Conservation (phyloP, 2,113 vertebrate species). For the Petaurus breviceps region DNA sequence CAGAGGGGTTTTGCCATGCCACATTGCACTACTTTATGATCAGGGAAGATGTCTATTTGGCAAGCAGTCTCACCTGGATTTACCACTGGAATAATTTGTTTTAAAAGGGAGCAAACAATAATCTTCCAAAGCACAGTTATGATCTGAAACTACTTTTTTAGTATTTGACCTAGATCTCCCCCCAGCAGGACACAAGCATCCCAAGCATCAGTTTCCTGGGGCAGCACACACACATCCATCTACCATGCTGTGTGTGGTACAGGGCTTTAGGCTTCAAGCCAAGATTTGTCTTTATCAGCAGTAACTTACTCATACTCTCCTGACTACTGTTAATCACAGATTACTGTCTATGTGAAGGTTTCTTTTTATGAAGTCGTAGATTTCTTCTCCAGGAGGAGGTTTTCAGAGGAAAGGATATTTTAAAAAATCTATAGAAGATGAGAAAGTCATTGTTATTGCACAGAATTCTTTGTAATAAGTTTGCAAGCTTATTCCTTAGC, state of each 20-base stretch:
- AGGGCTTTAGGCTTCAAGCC: background rate
- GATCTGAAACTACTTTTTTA: slow-evolving; percentile 48
- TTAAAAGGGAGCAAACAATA: background rate
- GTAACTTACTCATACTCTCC: background rate
- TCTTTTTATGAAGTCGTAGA: background rate
- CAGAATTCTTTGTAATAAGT: background rate
- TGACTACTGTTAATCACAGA: slow-evolving; percentile 10
- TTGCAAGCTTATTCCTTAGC: background rate
- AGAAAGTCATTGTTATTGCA: slow-evolving; percentile 21
- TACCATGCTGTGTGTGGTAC: slow-evolving; percentile 39
- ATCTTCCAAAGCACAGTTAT: slow-evolving; percentile 50
- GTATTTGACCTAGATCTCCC: slow-evolving; percentile 43
- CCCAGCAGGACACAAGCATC: slow-evolving; percentile 50
- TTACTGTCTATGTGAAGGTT: slow-evolving; percentile 4
- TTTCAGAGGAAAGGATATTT: slow-evolving; percentile 16
- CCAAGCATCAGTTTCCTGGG: slow-evolving; percentile 44
- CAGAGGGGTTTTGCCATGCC: background rate
- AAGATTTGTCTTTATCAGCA: slow-evolving; percentile 21
- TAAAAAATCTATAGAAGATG: slow-evolving; percentile 34
- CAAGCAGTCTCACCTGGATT: background rate
- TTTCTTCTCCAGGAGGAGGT: background rate
- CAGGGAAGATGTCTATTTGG: background rate
- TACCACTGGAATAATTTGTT: background rate
- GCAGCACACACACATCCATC: slow-evolving; percentile 46
- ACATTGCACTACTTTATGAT: background rate